Percentiles rank a stretch among this genome's conserved stretches.
phyloP scores from a whole-genome alignment of 2,888 invertebrate genomes.

The Allophyes oxyacanthae region DNA sequence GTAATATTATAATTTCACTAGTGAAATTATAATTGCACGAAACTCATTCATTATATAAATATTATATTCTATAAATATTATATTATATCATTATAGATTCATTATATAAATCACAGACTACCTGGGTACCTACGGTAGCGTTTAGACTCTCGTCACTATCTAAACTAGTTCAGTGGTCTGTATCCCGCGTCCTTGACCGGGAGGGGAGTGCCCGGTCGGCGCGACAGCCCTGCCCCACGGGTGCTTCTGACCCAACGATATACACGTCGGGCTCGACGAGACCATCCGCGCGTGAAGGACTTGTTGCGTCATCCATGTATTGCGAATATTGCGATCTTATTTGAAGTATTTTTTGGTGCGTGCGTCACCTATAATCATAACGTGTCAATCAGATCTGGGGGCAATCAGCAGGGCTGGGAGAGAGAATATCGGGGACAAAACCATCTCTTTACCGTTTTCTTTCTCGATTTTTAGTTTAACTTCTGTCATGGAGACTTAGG shows the following conservation, averaged over 20 bases:
- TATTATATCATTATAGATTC: too few species aligned
- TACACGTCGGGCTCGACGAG: constrained; percentile 37
- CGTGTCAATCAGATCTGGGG: too few species aligned
- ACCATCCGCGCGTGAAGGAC: constrained; percentile 28
- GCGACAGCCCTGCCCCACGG: constrained; percentile 12
- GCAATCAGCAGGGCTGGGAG: too few species aligned
- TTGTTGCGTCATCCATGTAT: constrained; percentile 41
- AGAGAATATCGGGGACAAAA: too few species aligned
- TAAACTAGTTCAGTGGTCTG: constrained; percentile 38
- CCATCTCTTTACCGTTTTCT: too few species aligned
- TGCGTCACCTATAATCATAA: not conserved
- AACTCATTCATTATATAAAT: too few species aligned
- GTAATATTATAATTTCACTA: too few species aligned
- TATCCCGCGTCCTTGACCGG: constrained; percentile 46
- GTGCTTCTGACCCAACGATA: constrained; percentile 29
- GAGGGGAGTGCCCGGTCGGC: constrained; percentile 36
- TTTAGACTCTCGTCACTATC: constrained; percentile 16
- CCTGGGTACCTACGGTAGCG: not conserved
- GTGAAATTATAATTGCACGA: too few species aligned
- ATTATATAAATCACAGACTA: not conserved
- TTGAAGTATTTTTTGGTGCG: not conserved
- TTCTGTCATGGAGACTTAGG: too few species aligned
- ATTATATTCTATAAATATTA: too few species aligned
- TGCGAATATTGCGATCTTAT: constrained; percentile 1
- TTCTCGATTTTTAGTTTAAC: too few species aligned